phyloP scores from a whole-genome alignment of 1,140 invertebrate species.

The Sitophilus oryzae region DNA sequence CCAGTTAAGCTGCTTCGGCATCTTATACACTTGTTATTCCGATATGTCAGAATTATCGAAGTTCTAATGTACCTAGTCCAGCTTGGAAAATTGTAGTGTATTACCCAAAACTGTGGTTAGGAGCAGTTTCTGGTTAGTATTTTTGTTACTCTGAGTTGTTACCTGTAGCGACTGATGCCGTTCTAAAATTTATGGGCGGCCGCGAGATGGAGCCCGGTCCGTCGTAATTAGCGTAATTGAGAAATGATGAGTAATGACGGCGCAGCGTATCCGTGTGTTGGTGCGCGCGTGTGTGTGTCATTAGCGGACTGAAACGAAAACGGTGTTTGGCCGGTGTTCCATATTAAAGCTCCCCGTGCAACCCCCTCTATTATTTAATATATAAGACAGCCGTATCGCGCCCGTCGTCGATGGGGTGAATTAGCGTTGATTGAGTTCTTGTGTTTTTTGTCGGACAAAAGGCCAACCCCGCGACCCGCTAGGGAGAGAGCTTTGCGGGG shows the following conservation, averaged over 20 bases:
- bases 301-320: slow-evolving; percentile 36
- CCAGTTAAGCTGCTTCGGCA: too few species aligned
- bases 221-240: slow-evolving; percentile 31
- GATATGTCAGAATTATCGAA: too few species aligned
- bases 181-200: slow-evolving; percentile 3
- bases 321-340: slow-evolving; percentile 26
- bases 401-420: slow-evolving; percentile 18
- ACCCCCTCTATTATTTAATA: slow-evolving; percentile 32
- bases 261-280: too few species aligned
- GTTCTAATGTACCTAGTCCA: too few species aligned
- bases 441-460: slow-evolving; percentile 26
- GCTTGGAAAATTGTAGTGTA: too few species aligned
- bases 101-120: too few species aligned
- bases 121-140: too few species aligned
- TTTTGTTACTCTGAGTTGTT: too few species aligned
- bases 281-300: slow-evolving; percentile 37
- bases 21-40: too few species aligned
- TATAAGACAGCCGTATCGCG: slow-evolving; percentile 27
- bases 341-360: too few species aligned
- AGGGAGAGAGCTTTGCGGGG: too few species aligned
- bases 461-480: too few species aligned
- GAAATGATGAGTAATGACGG: slow-evolving; percentile 37
- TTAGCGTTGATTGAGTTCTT: slow-evolving; percentile 24
- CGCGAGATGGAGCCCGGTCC: slow-evolving; percentile 12
- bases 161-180: slow-evolving; percentile 7